phyloP scores from a whole-genome alignment of 2,797 vertebrate genomes.

The Trachurus trachurus region DNA sequence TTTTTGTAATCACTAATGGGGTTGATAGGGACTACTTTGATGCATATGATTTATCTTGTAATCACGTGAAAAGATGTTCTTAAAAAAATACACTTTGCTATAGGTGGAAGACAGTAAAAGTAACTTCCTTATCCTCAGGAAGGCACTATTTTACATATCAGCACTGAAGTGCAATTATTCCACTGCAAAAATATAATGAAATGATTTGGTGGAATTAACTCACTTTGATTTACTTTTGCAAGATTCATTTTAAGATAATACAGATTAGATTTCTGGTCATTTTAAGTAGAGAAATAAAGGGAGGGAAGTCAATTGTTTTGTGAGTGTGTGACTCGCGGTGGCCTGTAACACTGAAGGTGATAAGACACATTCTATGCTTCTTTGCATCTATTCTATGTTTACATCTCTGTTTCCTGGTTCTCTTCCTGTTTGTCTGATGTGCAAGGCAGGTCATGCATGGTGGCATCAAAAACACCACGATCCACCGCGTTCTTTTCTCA shows the following conservation, averaged over 20 bases:
- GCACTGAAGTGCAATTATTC: background rate
- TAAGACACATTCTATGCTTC: slow-evolving; percentile 43
- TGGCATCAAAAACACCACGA: slow-evolving; percentile 68
- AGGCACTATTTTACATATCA: background rate
- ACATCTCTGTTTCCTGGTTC: slow-evolving; percentile 74
- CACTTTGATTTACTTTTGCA: background rate
- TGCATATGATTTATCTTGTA: background rate
- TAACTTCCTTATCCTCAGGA: no score
- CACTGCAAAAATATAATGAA: background rate
- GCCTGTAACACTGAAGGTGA: slow-evolving; percentile 52
- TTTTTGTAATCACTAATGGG: background rate
- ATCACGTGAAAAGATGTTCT: background rate
- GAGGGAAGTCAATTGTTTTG: slow-evolving; percentile 11
- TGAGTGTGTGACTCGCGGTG: slow-evolving; percentile 34
- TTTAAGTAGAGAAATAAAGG: slow-evolving; percentile 61
- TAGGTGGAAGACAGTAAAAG: background rate
- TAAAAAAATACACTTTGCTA: background rate
- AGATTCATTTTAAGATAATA: background rate
- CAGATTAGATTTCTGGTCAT: background rate
- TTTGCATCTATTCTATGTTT: slow-evolving; percentile 50
- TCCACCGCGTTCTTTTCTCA: background rate
- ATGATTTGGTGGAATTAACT: background rate
- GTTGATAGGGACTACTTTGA: no score
- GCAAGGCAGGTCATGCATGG: slow-evolving; percentile 86
- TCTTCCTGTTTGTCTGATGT: slow-evolving; percentile 87